A percentile compares a stretch with the other conserved stretches of the same genome.
These are phyloP conservation scores for Papilio demoleus DNA, from an alignment of 2,888 invertebrate genomes.

Conservation along the genomic window DNA sequence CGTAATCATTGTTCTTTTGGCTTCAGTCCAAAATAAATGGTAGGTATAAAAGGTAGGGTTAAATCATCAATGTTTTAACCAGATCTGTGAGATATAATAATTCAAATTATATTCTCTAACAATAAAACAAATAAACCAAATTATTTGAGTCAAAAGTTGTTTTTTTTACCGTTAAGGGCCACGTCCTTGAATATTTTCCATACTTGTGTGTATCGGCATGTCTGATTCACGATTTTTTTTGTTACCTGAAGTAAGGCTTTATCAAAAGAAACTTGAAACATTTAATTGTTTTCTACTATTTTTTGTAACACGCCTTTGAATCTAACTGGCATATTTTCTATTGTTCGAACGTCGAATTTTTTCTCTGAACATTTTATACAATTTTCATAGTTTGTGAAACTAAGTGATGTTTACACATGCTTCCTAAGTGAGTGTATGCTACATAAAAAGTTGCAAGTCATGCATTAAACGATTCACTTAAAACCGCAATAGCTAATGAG, in stretches of 20 bases:
- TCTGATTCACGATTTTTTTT: neutral
- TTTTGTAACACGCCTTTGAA: neutral
- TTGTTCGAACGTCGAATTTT: neutral
- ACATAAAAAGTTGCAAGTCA: slow-evolving; percentile 7
- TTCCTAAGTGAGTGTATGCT: neutral
- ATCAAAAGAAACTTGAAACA: neutral
- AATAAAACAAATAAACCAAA: neutral
- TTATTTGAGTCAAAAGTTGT: neutral
- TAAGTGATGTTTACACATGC: neutral
- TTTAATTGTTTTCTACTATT: neutral
- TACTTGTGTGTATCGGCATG: neutral
- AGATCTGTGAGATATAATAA: neutral
- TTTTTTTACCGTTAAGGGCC: neutral
- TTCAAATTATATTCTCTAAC: neutral
- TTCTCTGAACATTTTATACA: neutral
- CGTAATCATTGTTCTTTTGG: neutral
- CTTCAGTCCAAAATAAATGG: neutral
- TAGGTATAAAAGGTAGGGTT: neutral
- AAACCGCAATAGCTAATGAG: neutral
- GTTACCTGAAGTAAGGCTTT: neutral
- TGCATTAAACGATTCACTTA: neutral
- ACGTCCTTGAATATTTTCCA: neutral
- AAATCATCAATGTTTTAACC: neutral
- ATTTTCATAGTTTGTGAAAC: neutral
- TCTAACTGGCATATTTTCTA: neutral